Percentiles rank a stretch among this genome's conserved stretches.
phyloP scores from a whole-genome alignment of 2,888 invertebrate species.

The Folsomia manolachei region DNA sequence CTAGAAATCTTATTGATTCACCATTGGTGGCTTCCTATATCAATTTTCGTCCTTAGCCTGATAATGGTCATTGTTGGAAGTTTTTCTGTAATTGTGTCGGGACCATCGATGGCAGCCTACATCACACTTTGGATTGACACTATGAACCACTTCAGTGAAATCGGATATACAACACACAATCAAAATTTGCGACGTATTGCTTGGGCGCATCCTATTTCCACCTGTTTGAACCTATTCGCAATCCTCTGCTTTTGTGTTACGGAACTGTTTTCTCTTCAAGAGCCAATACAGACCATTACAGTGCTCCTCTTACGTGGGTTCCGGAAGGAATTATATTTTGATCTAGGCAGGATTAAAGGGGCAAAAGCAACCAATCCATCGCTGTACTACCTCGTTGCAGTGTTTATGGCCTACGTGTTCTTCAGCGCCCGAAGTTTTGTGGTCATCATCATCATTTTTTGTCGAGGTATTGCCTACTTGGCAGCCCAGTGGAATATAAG shows the following conservation, averaged over 20 bases:
- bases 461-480: not conserved
- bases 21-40: not conserved
- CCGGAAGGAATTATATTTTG: not conserved
- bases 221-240: not conserved
- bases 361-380: not conserved
- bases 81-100: not conserved
- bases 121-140: not conserved
- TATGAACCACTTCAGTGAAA: not conserved
- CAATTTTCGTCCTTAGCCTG: not conserved
- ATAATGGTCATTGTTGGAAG: not conserved
- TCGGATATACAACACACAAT: not conserved
- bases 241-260: not conserved
- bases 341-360: no score
- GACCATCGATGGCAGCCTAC: not conserved
- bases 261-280: not conserved
- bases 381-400: not conserved
- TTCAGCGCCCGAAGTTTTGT: not conserved
- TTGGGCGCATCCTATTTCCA: not conserved
- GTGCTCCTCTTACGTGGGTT: not conserved
- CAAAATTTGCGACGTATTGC: not conserved
- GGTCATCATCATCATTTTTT: not conserved
- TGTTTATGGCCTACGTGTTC: not conserved
- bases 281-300: not conserved
- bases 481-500: not conserved
- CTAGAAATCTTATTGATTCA: not conserved